Evolutionary conservation across 1,140 invertebrate species (phyloP), one percentile per base, ranked within the genome.

Genomic region (Chrysomallon squamiferum): DNA sequence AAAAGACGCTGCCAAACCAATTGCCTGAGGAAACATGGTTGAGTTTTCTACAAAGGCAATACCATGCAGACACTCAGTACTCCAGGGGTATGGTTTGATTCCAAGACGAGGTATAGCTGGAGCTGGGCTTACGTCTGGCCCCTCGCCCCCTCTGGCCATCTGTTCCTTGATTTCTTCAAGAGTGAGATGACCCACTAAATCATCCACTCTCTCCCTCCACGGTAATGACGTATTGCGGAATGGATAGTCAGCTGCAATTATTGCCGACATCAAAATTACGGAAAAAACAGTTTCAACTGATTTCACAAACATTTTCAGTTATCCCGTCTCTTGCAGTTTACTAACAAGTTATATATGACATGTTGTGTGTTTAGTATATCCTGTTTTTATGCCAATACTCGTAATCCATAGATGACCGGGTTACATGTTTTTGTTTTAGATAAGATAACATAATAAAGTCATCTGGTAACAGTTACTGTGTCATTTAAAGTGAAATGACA

Each of bases 1-100:
- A 66, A 83, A 84, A 27, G 79, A 60, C n/a, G 83, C 82, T 11
- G 80, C 79, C 9, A 84, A 61, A 6, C 82, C 82, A 38, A 84
- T 73, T 3, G 79, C 71, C 56, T 84, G 79, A 3, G 83, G 81
- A 61, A 83, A 84, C 13, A 77, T 63, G 2, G 83, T 84, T 0
- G 81, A 80, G 41, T 74, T 63, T 43, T 79, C 83, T 32, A 61
- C 61, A 9, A 52, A 20, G 5, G 62, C 79, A 29, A 76, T 75
- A 6, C 83, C 83, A 9, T 73, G 58, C 7, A 82, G 50, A 71
- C 83, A 85, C 62, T 84, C 82, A 3, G 79, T 81, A 57, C 77
- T 72, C 77, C 79, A 85, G 27, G 71, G 66, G 58, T 82, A 83
- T 1, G 76, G 79, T 13, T 68, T 66, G 20, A 85, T 82, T 15